A percentile compares a stretch with the other conserved stretches of the same genome.
phyloP scores from a whole-genome alignment of 2,797 vertebrate species.

The Gymnothorax javanicus region DNA sequence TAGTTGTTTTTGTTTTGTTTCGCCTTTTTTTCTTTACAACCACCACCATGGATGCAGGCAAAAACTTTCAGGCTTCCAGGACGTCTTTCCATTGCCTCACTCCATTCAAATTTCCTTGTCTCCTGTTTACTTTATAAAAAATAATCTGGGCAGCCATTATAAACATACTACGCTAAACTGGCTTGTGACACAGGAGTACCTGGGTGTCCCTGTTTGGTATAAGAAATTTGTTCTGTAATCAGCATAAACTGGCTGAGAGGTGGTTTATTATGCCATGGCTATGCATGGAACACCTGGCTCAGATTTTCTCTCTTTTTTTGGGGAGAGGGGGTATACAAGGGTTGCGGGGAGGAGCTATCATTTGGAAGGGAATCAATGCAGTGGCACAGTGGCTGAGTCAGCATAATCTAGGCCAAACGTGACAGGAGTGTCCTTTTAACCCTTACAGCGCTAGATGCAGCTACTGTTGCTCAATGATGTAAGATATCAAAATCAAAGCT shows the following conservation, averaged over 20 bases:
- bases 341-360: slow-evolving; percentile 58
- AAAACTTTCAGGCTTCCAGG: slow-evolving; percentile 52
- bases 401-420: slow-evolving; percentile 46
- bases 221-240: slow-evolving; percentile 62
- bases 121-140: slow-evolving; percentile 55
- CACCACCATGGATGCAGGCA: slow-evolving; percentile 45
- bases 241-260: slow-evolving; percentile 32
- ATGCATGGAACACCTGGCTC: slow-evolving; percentile 49
- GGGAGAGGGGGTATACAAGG: slow-evolving; percentile 40
- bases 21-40: slow-evolving; percentile 25
- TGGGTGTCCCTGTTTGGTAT: slow-evolving; percentile 47
- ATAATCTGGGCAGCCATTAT: slow-evolving; percentile 45
- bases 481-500: too few species aligned
- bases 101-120: slow-evolving; percentile 30
- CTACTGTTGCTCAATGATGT: too few species aligned
- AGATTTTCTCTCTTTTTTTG: slow-evolving; percentile 61
- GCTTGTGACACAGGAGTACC: neutral
- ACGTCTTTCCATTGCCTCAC: slow-evolving; percentile 26
- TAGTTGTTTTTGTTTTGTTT: slow-evolving; percentile 43
- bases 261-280: slow-evolving; percentile 38
- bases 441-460: too few species aligned
- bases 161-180: slow-evolving; percentile 12
- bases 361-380: slow-evolving; percentile 67
- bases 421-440: neutral
- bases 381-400: slow-evolving; percentile 71